Percentiles rank a stretch among this genome's conserved stretches.
Evolutionary conservation across 2,113 vertebrate genomes (phyloP).

Genomic region (Hyperopisus bebe): DNA sequence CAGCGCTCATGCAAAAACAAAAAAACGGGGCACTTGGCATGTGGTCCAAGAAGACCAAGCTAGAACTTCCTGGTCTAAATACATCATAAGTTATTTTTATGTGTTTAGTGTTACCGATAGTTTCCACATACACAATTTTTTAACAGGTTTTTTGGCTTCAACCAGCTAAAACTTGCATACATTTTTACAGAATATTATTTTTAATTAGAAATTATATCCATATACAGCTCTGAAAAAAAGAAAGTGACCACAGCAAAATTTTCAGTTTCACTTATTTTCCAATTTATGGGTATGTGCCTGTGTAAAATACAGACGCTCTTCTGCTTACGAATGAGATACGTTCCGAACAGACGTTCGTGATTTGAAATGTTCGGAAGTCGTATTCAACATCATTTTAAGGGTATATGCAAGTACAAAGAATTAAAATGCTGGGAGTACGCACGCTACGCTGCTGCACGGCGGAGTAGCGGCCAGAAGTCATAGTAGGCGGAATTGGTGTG

Average conservation of each 20-base stretch:
- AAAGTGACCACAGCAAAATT: not conserved
- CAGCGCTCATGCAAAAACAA: not conserved
- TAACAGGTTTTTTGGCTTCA: not conserved
- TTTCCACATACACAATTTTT: not conserved
- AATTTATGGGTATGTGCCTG: not conserved
- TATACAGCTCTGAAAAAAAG: not conserved
- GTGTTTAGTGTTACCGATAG: not conserved
- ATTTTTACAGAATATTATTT: not conserved
- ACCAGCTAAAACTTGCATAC: not conserved
- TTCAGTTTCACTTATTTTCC: not conserved
- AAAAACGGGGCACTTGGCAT: not conserved
- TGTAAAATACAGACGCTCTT: not conserved
- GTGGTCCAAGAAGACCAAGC: not conserved
- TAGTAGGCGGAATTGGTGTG: too few species aligned
- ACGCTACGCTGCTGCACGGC: too few species aligned
- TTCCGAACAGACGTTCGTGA: too few species aligned
- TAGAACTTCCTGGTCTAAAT: not conserved
- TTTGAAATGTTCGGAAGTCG: too few species aligned
- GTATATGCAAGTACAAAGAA: too few species aligned
- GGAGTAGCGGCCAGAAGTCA: too few species aligned
- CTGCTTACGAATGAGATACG: too few species aligned
- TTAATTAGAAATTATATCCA: not conserved
- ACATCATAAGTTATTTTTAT: not conserved
- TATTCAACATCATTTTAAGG: too few species aligned
- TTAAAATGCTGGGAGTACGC: too few species aligned